Conservation (phyloP, 2,888 invertebrate genomes). For the Laothoe populi region DNA sequence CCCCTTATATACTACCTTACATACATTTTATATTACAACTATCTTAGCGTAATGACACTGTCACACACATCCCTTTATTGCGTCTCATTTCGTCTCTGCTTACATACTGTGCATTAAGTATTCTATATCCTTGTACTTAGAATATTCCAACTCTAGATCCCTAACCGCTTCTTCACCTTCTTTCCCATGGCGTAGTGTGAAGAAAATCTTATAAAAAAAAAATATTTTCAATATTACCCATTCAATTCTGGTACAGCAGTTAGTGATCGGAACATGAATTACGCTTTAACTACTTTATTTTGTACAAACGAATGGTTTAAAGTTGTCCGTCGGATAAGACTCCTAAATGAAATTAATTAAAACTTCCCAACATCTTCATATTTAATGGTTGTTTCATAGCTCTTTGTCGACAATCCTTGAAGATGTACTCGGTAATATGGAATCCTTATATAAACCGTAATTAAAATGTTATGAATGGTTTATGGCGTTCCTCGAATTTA, state of each 20-base stretch:
- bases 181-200: too few relatives aligned
- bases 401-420: background rate
- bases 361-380: constrained; percentile 8
- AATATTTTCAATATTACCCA: background rate
- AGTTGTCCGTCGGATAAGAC: background rate
- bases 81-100: too few relatives aligned
- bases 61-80: too few relatives aligned
- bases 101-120: too few relatives aligned
- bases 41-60: too few relatives aligned
- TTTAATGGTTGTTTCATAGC: constrained; percentile 2
- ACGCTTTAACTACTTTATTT: background rate
- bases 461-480: background rate
- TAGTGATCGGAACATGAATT: background rate
- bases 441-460: background rate
- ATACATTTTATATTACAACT: too few relatives aligned
- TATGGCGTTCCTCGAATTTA: background rate
- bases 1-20: too few relatives aligned
- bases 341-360: constrained; percentile 21
- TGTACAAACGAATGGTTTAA: background rate
- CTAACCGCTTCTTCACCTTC: too few relatives aligned
- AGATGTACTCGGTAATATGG: background rate
- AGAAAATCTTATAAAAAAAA: too few relatives aligned
- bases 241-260: background rate
- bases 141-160: too few relatives aligned
- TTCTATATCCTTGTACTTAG: too few relatives aligned